These are phyloP conservation scores for Xestia c-nigrum DNA, from an alignment of 2,888 invertebrate species.

Conservation along the genomic window DNA sequence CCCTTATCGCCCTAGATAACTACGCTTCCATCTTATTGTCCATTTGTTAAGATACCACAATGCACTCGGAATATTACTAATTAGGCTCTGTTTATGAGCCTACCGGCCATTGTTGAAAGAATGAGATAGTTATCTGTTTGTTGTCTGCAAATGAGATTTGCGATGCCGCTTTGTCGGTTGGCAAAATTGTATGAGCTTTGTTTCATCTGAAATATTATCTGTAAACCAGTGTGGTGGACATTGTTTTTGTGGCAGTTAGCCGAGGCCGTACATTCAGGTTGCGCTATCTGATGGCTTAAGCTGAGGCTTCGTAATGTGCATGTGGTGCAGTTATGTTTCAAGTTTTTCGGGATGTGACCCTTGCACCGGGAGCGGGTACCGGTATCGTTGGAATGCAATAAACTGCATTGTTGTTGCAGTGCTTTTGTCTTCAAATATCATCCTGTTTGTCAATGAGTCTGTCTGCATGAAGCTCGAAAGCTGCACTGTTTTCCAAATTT, in stretches of 20 bases:
- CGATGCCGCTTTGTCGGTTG: slow-evolving; percentile 88
- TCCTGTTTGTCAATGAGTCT: background rate
- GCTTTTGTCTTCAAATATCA: slow-evolving; percentile 15
- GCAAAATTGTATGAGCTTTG: slow-evolving; percentile 87
- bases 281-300: slow-evolving; percentile 77
- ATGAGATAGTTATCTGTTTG: slow-evolving; percentile 89
- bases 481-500: background rate
- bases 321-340: slow-evolving; percentile 63
- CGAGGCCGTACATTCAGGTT: slow-evolving; percentile 67
- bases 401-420: slow-evolving; percentile 39
- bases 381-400: slow-evolving; percentile 44
- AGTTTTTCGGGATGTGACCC: slow-evolving; percentile 70
- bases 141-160: slow-evolving; percentile 90
- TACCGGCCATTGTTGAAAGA: slow-evolving; percentile 89
- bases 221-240: slow-evolving; percentile 77
- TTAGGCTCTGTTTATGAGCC: slow-evolving; percentile 89
- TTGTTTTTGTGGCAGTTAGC: slow-evolving; percentile 75
- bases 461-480: background rate
- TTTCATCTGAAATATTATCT: slow-evolving; percentile 85
- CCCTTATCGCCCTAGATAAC: slow-evolving; percentile 90
- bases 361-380: slow-evolving; percentile 58
- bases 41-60: slow-evolving; percentile 87
- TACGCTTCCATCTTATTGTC: slow-evolving; percentile 88
- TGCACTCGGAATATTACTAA: slow-evolving; percentile 90
- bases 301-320: slow-evolving; percentile 63